Evolutionary conservation across 2,113 vertebrate genomes (phyloP).

Genomic region (Otolemur garnettii): DNA sequence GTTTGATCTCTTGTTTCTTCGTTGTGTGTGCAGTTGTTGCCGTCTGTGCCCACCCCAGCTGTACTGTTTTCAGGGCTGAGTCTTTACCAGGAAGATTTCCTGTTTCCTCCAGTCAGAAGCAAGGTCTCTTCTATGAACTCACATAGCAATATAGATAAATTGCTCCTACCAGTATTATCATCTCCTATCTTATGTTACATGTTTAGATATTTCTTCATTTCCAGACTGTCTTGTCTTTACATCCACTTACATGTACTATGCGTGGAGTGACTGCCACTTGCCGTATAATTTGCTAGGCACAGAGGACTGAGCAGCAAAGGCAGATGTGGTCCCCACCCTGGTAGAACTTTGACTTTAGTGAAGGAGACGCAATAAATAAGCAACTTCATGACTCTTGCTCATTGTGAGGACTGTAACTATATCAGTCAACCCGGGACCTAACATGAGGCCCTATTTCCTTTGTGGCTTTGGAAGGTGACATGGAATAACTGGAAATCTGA

Average conservation of each 20-base stretch:
- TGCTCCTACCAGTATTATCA: constrained; percentile 1
- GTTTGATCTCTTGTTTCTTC: not conserved
- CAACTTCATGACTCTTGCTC: not conserved
- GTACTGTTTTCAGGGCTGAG: not conserved
- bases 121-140: not conserved
- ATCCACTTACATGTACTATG: not conserved
- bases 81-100: not conserved
- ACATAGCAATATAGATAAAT: not conserved
- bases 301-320: not conserved
- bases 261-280: not conserved
- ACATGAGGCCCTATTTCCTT: not conserved
- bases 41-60: not conserved
- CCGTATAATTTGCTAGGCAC: not conserved
- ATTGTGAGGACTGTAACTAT: not conserved
- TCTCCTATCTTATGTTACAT: not conserved
- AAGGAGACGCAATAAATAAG: not conserved
- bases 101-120: not conserved
- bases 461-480: not conserved
- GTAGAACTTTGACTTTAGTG: not conserved
- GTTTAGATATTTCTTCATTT: not conserved
- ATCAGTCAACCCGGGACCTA: not conserved
- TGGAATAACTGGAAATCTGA: not conserved
- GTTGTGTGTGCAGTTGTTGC: not conserved
- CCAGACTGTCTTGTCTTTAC: not conserved
- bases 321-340: not conserved